Conservation (phyloP, 2,888 invertebrate genomes). For the Agonopterix alstromeriana region DNA sequence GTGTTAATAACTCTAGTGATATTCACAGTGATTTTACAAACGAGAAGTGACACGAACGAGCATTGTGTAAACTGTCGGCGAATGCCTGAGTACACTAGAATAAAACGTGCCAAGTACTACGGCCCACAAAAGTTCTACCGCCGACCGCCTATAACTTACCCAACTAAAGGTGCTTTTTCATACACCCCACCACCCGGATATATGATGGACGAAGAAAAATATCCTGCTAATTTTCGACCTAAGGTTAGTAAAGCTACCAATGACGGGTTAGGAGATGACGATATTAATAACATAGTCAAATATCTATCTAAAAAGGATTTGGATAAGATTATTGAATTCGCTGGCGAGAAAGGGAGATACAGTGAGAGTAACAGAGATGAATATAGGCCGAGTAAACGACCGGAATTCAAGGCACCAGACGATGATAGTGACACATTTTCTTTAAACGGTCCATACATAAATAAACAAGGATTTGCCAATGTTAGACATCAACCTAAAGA, state of each 20-base stretch:
- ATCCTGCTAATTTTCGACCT: conserved; percentile 24
- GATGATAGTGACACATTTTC: conserved; percentile 14
- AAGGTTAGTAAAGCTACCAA: conserved; percentile 53
- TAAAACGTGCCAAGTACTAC: conserved; percentile 54
- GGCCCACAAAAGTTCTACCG: conserved; percentile 43
- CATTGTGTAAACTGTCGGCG: conserved; percentile 21
- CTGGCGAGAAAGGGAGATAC: conserved; percentile 29
- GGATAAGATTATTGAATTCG: conserved; percentile 51
- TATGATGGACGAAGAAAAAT: conserved; percentile 27
- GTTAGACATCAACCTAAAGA: neutral
- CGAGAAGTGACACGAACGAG: conserved; percentile 25
- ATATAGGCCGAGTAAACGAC: neutral
- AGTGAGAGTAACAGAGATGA: conserved; percentile 3
- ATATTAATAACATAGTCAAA: conserved; percentile 53
- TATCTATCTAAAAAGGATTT: conserved; percentile 58
- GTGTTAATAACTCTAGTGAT: conserved; percentile 22
- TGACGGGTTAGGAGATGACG: conserved; percentile 50
- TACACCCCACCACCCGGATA: conserved; percentile 54
- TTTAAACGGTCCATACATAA: conserved; percentile 13
- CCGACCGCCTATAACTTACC: conserved; percentile 35
- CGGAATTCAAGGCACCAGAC: conserved; percentile 7
- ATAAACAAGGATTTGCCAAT: neutral
- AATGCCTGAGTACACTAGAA: conserved; percentile 27
- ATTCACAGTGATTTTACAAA: conserved; percentile 28
- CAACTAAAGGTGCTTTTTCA: conserved; percentile 39